A percentile compares a stretch with the other conserved stretches of the same genome.
Conservation (phyloP, 2,888 invertebrate species). For the Aricia artaxerxes region DNA sequence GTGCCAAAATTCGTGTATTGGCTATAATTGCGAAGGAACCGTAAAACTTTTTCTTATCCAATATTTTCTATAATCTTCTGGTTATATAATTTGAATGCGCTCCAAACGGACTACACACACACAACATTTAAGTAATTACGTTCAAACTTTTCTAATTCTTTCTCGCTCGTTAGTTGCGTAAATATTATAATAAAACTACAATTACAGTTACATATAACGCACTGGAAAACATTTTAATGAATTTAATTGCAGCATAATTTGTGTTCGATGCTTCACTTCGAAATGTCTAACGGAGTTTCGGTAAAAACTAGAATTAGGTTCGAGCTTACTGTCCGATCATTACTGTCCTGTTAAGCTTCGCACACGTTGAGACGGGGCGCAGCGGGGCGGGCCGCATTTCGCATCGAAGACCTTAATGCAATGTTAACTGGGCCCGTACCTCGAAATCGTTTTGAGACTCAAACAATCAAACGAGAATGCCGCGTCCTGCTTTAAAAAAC, state of each 20-base stretch:
- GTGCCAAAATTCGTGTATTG: too few species aligned
- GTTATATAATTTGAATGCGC: conserved; percentile 10
- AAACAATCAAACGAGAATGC: too few species aligned
- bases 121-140: background rate
- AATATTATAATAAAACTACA: conserved; percentile 20
- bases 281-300: background rate
- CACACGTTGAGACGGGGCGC: too few species aligned
- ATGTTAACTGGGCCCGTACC: too few species aligned
- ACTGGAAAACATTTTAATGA: conserved; percentile 3
- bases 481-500: too few species aligned
- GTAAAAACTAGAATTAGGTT: background rate
- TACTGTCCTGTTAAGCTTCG: background rate
- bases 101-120: background rate
- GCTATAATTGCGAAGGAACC: too few species aligned
- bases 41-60: background rate
- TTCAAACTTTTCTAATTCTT: conserved; percentile 9
- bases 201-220: conserved; percentile 14
- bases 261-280: background rate
- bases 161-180: conserved; percentile 24
- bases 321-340: background rate
- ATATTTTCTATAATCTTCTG: conserved; percentile 36
- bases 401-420: too few species aligned
- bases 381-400: too few species aligned
- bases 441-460: too few species aligned
- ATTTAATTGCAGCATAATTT: conserved; percentile 16